phyloP scores from a whole-genome alignment of 2,113 vertebrate genomes.

The Charina bottae region DNA sequence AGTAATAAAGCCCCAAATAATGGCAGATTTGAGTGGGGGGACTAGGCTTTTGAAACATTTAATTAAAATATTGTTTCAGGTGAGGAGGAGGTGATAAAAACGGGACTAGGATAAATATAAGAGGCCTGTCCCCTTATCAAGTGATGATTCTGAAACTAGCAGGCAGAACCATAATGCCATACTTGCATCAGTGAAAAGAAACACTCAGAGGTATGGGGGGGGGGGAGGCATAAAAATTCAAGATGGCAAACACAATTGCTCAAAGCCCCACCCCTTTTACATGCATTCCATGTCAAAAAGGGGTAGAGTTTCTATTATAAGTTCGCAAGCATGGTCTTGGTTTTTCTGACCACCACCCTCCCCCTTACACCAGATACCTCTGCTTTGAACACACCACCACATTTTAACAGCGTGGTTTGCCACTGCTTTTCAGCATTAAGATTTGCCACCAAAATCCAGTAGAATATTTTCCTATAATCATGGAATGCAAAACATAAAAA shows the following conservation, averaged over 20 bases:
- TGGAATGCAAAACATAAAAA: background rate
- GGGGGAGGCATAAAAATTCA: background rate
- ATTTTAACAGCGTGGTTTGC: background rate
- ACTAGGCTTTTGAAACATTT: conserved; percentile 48
- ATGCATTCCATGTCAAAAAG: background rate
- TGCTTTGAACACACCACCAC: background rate
- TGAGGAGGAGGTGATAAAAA: conserved; percentile 38
- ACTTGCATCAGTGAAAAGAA: background rate
- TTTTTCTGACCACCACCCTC: background rate
- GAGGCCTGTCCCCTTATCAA: background rate
- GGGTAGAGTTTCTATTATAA: background rate
- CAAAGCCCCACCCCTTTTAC: background rate
- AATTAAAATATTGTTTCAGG: conserved; percentile 49
- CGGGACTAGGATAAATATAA: conserved; percentile 23
- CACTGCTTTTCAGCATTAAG: background rate
- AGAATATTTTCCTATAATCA: background rate
- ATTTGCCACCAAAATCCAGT: background rate
- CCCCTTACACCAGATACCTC: background rate
- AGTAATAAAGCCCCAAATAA: conserved; percentile 31
- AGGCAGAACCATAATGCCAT: conserved; percentile 8
- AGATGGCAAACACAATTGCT: background rate
- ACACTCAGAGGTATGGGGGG: too few species aligned
- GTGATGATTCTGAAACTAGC: background rate
- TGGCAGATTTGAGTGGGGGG: conserved; percentile 39
- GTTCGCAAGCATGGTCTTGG: background rate